Conservation (phyloP, 2,888 invertebrate species). For the Drosophila borborema region DNA sequence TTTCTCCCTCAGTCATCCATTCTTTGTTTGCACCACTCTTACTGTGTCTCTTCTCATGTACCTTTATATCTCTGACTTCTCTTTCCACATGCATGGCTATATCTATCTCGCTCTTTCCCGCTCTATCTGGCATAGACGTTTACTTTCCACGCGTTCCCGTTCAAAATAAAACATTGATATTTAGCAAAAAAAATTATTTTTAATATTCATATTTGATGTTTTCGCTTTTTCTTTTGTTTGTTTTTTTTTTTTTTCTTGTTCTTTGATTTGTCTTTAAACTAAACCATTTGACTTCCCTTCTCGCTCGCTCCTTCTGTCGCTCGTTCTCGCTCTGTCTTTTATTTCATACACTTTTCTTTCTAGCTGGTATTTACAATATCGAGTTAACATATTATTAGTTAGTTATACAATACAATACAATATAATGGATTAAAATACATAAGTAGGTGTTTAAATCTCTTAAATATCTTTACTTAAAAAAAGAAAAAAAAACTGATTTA, state of each 20-base stretch:
- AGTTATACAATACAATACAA: conserved; percentile 47
- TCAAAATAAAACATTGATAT: conserved; percentile 18
- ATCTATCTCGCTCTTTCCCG: neutral
- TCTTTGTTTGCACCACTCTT: neutral
- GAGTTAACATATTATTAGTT: conserved; percentile 44
- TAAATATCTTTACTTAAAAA: neutral
- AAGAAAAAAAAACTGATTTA: conserved; percentile 10
- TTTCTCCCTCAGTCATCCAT: neutral
- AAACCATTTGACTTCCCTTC: conserved; percentile 31
- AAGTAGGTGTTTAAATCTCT: conserved; percentile 28
- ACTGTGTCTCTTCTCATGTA: neutral
- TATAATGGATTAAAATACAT: conserved; percentile 46
- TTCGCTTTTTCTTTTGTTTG: conserved; percentile 6
- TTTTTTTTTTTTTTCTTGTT: conserved; percentile 38
- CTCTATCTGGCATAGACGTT: neutral
- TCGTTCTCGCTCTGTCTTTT: conserved; percentile 1
- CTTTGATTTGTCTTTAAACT: conserved; percentile 64
- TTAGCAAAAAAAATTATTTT: conserved; percentile 58
- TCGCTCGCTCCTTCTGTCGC: neutral
- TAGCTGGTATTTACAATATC: conserved; percentile 60
- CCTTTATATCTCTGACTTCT: neutral
- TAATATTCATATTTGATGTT: conserved; percentile 48
- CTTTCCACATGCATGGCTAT: neutral
- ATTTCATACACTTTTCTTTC: conserved; percentile 2
- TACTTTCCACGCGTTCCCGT: neutral